phyloP scores from a whole-genome alignment of 2,113 vertebrate genomes.

The Heloderma charlesbogerti region DNA sequence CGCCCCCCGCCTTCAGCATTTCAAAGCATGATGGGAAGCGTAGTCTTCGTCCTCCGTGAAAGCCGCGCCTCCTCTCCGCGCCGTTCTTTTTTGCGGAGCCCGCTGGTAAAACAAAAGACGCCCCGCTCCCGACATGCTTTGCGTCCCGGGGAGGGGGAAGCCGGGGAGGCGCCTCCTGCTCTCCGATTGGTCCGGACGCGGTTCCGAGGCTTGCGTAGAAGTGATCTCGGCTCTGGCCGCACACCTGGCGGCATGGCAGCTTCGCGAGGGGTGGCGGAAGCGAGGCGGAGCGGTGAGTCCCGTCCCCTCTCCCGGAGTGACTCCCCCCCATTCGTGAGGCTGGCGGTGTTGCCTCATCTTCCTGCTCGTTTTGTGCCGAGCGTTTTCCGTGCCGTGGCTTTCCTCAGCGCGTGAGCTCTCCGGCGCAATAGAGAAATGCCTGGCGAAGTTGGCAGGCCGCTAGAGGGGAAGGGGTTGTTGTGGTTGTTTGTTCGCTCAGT shows the following conservation, averaged over 20 bases:
- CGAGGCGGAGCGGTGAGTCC: neutral
- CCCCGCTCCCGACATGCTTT: constrained; percentile 45
- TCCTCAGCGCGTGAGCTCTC: no score
- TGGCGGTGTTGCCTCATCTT: no score
- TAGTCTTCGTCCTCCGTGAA: constrained; percentile 33
- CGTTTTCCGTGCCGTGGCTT: neutral
- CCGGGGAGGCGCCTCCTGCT: fast-evolving
- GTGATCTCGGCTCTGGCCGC: fast-evolving
- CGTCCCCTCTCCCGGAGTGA: no score
- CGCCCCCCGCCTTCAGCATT: neutral
- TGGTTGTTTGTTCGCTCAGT: no score
- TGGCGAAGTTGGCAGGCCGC: neutral
- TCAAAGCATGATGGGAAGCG: constrained; percentile 69
- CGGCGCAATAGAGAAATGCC: neutral
- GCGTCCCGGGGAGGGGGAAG: neutral
- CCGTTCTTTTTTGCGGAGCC: neutral
- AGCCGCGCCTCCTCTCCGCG: constrained; percentile 33
- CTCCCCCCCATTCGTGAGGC: no score
- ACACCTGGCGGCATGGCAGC: neutral
- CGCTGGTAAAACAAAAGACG: neutral
- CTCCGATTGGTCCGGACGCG: neutral
- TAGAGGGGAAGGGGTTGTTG: neutral
- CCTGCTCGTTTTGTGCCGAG: neutral
- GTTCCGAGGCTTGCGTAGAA: neutral
- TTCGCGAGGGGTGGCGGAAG: no score